Evolutionary conservation across 2,113 vertebrate species (phyloP).

Genomic region (Ammodytes marinus): DNA sequence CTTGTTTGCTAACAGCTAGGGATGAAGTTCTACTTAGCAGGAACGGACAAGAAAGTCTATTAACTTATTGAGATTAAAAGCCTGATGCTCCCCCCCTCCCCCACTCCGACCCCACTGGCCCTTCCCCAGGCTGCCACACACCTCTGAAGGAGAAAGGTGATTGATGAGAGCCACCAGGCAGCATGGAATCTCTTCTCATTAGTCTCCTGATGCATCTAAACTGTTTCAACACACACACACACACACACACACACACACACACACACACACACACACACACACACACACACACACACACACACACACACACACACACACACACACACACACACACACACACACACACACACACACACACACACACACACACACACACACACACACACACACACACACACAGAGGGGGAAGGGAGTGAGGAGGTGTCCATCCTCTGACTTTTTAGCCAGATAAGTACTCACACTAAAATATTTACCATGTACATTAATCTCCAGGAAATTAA

Average conservation of each 20-base stretch:
- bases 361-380: no score
- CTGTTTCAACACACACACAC: slow-evolving; percentile 54
- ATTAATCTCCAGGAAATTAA: slow-evolving; percentile 78
- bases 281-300: no score
- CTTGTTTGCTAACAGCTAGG: slow-evolving; percentile 76
- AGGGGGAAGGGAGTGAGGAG: slow-evolving; percentile 36
- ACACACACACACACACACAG: slow-evolving; percentile 22
- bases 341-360: no score
- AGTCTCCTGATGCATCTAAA: slow-evolving; percentile 77
- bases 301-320: neutral
- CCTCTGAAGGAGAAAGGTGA: slow-evolving; percentile 83
- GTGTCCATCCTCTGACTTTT: slow-evolving; percentile 60
- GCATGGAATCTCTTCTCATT: slow-evolving; percentile 84
- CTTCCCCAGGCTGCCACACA: slow-evolving; percentile 71
- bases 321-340: no score
- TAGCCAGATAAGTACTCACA: slow-evolving; percentile 65
- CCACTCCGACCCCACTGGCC: slow-evolving; percentile 41
- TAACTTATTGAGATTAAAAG: slow-evolving; percentile 88
- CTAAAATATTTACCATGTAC: slow-evolving; percentile 75
- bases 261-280: no score
- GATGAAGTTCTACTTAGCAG: slow-evolving; percentile 71
- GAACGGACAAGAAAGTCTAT: slow-evolving; percentile 79
- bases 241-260: no score
- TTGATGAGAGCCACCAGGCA: slow-evolving; percentile 86
- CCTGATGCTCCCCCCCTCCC: slow-evolving; percentile 76